Evolutionary conservation across 2,797 vertebrate species (phyloP).

Genomic region (Dermochelys coriacea): DNA sequence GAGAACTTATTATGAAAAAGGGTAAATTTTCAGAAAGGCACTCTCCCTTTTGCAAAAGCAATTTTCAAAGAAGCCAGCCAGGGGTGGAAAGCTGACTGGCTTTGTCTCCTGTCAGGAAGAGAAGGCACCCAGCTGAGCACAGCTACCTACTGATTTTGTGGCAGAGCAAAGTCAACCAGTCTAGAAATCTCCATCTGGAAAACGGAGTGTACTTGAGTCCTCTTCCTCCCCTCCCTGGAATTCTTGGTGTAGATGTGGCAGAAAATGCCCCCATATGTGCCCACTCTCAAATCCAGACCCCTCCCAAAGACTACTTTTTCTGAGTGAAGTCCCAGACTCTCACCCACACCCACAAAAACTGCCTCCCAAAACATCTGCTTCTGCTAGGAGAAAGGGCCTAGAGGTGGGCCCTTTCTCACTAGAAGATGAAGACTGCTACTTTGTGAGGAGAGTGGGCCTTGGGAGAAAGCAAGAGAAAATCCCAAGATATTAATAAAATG

Average conservation of each 20-base stretch:
- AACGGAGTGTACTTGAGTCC: background rate
- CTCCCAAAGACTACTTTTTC: background rate
- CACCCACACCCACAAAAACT: background rate
- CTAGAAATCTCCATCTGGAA: background rate
- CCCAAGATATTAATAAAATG: background rate
- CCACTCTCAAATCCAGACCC: background rate
- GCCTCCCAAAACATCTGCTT: background rate
- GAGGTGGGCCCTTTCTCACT: background rate
- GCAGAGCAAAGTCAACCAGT: background rate
- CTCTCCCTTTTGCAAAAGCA: background rate
- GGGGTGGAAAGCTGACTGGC: background rate
- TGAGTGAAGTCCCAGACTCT: background rate
- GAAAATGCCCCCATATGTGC: background rate
- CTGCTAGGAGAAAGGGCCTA: fast-evolving
- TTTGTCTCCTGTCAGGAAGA: conserved; percentile 42
- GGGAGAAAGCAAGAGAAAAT: background rate
- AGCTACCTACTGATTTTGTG: background rate
- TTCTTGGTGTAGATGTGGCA: background rate
- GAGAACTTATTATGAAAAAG: background rate
- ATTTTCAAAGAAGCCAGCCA: background rate
- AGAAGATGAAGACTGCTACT: background rate
- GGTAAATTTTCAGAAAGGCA: background rate
- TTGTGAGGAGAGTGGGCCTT: background rate
- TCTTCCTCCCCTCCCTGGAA: background rate
- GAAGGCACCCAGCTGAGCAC: conserved; percentile 30